phyloP scores from a whole-genome alignment of 2,888 invertebrate genomes.

The Coenonympha glycerion region DNA sequence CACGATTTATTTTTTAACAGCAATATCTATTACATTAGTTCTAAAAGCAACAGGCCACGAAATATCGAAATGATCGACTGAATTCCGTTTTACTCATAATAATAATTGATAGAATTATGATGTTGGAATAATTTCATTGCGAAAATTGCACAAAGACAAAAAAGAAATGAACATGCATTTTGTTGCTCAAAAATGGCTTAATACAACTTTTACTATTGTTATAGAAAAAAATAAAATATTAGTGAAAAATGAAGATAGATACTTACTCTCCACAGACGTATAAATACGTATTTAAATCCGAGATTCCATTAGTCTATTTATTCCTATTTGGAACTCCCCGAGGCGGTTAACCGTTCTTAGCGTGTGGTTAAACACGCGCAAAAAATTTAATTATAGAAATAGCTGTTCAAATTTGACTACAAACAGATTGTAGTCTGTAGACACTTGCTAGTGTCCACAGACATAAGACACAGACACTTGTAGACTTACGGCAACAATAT shows the following conservation, averaged over 20 bases:
- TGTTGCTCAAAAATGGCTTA: too few relatives aligned
- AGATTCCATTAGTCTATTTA: neutral
- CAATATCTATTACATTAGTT: neutral
- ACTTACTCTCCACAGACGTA: too few relatives aligned
- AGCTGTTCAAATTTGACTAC: neutral
- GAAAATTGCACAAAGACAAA: too few relatives aligned
- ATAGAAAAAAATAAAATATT: too few relatives aligned
- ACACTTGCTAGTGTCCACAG: too few relatives aligned
- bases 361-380: slow-evolving; percentile 2
- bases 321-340: neutral
- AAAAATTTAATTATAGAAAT: neutral
- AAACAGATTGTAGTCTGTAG: neutral
- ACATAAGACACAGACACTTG: too few relatives aligned
- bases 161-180: too few relatives aligned
- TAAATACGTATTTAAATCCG: too few relatives aligned
- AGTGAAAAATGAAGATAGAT: too few relatives aligned
- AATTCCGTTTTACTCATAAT: neutral
- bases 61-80: neutral
- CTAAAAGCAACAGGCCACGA: neutral
- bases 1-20: neutral
- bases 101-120: neutral
- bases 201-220: too few relatives aligned
- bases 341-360: slow-evolving; percentile 4
- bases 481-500: too few relatives aligned
- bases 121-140: neutral